Percentiles rank a stretch among this genome's conserved stretches.
These are phyloP conservation scores for Drosophila neonasuta DNA, from an alignment of 2,888 invertebrate species.

Conservation along the genomic window DNA sequence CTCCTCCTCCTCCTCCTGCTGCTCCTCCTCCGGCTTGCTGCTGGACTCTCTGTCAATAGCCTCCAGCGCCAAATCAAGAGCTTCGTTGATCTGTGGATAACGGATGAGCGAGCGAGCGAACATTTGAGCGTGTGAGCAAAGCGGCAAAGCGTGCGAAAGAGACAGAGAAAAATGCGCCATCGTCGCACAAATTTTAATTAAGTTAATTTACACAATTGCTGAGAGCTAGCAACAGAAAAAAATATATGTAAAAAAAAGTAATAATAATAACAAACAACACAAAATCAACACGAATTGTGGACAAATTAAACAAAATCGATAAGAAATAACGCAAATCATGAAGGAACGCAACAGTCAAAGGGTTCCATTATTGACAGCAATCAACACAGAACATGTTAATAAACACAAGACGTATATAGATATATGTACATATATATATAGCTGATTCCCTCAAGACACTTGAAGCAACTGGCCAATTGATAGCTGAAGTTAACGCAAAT, in stretches of 20 bases:
- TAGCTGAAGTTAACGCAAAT: constrained; percentile 12
- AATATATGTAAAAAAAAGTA: constrained; percentile 12
- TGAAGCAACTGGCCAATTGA: constrained; percentile 4
- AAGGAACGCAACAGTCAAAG: constrained; percentile 28
- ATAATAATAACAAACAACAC: constrained; percentile 35
- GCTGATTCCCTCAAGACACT: constrained; percentile 1
- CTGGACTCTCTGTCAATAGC: constrained; percentile 84
- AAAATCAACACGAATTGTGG: constrained; percentile 23
- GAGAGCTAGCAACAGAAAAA: constrained; percentile 49
- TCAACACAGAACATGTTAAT: constrained; percentile 15
- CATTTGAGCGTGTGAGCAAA: constrained; percentile 43
- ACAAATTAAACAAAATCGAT: constrained; percentile 25
- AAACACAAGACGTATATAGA: constrained; percentile 1
- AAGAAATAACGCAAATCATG: constrained; percentile 21
- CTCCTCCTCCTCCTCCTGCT: constrained; percentile 32
- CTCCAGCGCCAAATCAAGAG: constrained; percentile 86
- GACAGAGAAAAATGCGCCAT: constrained; percentile 57
- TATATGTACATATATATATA: background rate
- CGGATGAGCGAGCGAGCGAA: constrained; percentile 54
- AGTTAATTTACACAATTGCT: constrained; percentile 55
- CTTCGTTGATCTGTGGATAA: constrained; percentile 84
- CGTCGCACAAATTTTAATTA: constrained; percentile 63
- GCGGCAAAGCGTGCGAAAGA: constrained; percentile 61
- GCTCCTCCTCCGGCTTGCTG: constrained; percentile 39
- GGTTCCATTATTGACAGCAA: constrained; percentile 42